A percentile compares a stretch with the other conserved stretches of the same genome.
These are phyloP conservation scores for Drosophila teissieri DNA, from an alignment of 1,140 invertebrate genomes.

Conservation along the genomic window DNA sequence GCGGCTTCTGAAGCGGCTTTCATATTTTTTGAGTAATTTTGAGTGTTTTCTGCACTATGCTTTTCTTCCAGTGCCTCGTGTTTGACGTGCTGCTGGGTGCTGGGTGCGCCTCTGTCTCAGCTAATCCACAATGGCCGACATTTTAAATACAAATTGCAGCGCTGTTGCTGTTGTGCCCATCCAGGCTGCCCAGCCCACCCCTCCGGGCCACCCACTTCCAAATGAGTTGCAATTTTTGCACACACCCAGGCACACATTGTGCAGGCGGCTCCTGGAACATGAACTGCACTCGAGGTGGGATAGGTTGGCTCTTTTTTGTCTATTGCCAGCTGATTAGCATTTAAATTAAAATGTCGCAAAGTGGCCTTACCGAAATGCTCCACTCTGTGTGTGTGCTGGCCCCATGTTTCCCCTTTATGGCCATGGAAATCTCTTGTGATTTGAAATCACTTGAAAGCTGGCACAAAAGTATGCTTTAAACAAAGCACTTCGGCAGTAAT, in stretches of 20 bases:
- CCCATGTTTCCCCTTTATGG: conserved; percentile 8
- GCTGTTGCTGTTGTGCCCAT: conserved; percentile 28
- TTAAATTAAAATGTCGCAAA: conserved; percentile 82
- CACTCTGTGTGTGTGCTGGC: conserved; percentile 35
- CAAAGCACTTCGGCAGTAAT: neutral
- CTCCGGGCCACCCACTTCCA: neutral
- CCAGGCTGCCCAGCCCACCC: neutral
- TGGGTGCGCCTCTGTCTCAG: conserved; percentile 37
- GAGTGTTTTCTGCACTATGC: neutral
- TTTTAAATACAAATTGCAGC: conserved; percentile 81
- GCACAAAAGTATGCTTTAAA: conserved; percentile 1
- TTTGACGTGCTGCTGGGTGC: conserved; percentile 32
- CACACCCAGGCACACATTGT: conserved; percentile 28
- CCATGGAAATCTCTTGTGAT: conserved; percentile 5
- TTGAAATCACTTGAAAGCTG: conserved; percentile 9
- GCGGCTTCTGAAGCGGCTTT: too few relatives aligned
- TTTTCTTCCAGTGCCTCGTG: conserved; percentile 13
- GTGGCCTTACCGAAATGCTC: conserved; percentile 80
- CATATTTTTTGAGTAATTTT: neutral
- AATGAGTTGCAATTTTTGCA: conserved; percentile 59
- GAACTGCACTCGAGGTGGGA: conserved; percentile 44
- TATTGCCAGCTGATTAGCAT: conserved; percentile 82
- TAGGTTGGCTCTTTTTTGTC: conserved; percentile 68
- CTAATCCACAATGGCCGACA: conserved; percentile 69
- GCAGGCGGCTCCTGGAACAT: conserved; percentile 1